A percentile compares a stretch with the other conserved stretches of the same genome.
Evolutionary conservation across 2,113 vertebrate species (phyloP).

Genomic region (Gracilinanus agilis): DNA sequence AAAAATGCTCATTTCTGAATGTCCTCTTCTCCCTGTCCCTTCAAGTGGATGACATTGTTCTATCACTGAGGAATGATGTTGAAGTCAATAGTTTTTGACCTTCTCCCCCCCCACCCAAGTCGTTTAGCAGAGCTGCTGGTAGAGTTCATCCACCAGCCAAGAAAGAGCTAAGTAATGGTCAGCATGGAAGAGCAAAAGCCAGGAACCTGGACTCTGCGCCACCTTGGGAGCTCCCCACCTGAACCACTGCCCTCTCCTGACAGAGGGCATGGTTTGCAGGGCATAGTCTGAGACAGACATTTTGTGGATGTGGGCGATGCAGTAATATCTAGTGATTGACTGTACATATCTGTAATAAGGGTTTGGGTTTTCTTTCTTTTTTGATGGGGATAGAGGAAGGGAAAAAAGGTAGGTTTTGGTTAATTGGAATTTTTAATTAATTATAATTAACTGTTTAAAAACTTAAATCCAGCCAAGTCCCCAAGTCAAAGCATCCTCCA

Average conservation of each 20-base stretch:
- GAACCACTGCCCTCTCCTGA: too few relatives aligned
- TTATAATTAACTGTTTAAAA: background rate
- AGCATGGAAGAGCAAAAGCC: background rate
- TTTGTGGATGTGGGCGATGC: too few relatives aligned
- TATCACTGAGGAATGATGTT: background rate
- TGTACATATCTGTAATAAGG: background rate
- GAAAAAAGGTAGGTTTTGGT: background rate
- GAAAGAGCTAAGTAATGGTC: too few relatives aligned
- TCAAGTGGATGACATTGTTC: background rate
- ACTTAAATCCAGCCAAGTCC: background rate
- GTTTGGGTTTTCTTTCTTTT: background rate
- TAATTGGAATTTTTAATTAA: background rate
- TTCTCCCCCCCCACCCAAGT: background rate
- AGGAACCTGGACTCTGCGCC: background rate
- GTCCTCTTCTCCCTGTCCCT: background rate
- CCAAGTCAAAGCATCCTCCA: too few relatives aligned
- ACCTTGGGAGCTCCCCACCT: too few relatives aligned
- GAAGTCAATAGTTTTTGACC: too few relatives aligned
- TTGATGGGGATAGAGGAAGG: background rate
- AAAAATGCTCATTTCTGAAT: background rate
- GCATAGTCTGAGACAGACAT: too few relatives aligned
- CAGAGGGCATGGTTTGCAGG: fast-evolving
- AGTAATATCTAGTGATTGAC: too few relatives aligned
- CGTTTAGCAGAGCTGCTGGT: background rate
- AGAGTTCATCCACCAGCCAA: too few relatives aligned